Conservation (phyloP, 2,113 vertebrate genomes). For the Arenaria interpres region DNA sequence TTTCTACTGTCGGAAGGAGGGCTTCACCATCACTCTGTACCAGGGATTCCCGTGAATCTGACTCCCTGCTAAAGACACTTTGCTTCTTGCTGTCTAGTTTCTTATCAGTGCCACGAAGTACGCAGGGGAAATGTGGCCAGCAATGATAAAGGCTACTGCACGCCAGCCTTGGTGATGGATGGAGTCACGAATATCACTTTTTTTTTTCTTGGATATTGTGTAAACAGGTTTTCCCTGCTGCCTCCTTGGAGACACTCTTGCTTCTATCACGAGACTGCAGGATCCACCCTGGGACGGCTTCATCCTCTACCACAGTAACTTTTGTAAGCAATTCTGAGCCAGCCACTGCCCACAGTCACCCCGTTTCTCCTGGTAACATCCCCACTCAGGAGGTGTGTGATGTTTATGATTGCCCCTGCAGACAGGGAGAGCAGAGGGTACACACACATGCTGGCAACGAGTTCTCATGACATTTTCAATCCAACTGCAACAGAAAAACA, state of each 20-base stretch:
- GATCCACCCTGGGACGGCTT: neutral
- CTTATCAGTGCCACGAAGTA: neutral
- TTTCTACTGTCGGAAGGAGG: neutral
- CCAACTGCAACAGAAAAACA: neutral
- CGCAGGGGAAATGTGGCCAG: fast-evolving
- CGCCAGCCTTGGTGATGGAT: neutral
- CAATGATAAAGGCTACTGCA: neutral
- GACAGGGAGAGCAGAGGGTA: neutral
- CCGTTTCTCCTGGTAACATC: neutral
- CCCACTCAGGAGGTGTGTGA: neutral
- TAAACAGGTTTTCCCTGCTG: neutral
- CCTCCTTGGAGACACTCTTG: neutral
- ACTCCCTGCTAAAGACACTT: neutral
- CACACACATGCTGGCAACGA: fast-evolving
- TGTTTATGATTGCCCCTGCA: neutral
- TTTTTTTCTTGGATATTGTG: neutral
- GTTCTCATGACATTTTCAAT: neutral
- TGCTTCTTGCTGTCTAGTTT: neutral
- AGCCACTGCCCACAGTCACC: fast-evolving
- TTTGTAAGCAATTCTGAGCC: neutral
- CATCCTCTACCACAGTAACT: neutral
- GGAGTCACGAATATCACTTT: neutral
- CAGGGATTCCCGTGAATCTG: neutral
- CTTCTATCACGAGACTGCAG: fast-evolving
- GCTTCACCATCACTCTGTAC: neutral